phyloP scores from a whole-genome alignment of 2,797 vertebrate species.

The Lophotriccus pileatus region DNA sequence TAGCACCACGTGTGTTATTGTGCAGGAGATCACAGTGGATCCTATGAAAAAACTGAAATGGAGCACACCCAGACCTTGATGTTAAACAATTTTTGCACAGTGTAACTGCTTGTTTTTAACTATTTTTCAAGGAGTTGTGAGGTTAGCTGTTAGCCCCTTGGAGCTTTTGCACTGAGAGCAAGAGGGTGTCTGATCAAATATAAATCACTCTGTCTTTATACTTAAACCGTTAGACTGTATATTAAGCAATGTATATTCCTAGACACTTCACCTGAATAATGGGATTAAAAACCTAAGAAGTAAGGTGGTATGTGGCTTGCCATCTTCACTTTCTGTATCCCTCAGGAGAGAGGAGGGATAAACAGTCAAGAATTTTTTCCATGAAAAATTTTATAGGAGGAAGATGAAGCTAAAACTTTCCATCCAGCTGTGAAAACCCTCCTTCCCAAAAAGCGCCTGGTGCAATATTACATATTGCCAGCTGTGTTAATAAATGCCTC shows the following conservation, averaged over 20 bases:
- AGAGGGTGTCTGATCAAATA: not conserved
- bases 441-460: not conserved
- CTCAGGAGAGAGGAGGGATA: not conserved
- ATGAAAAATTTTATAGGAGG: not conserved
- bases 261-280: not conserved
- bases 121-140: not conserved
- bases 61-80: not conserved
- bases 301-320: not conserved
- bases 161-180: not conserved
- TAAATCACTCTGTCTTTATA: not conserved
- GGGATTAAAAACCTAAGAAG: not conserved
- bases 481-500: slow-evolving; percentile 49
- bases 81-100: not conserved
- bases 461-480: not conserved
- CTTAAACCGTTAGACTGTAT: not conserved
- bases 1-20: not conserved
- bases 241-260: not conserved
- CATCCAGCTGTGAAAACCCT: slow-evolving; percentile 7
- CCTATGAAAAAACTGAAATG: not conserved
- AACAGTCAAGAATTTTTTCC: not conserved
- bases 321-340: not conserved
- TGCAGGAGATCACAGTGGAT: not conserved
- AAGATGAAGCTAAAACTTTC: not conserved
- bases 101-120: not conserved
- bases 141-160: not conserved